Evolutionary conservation across 2,888 invertebrate genomes (phyloP).

Genomic region (Calameuta filiformis): DNA sequence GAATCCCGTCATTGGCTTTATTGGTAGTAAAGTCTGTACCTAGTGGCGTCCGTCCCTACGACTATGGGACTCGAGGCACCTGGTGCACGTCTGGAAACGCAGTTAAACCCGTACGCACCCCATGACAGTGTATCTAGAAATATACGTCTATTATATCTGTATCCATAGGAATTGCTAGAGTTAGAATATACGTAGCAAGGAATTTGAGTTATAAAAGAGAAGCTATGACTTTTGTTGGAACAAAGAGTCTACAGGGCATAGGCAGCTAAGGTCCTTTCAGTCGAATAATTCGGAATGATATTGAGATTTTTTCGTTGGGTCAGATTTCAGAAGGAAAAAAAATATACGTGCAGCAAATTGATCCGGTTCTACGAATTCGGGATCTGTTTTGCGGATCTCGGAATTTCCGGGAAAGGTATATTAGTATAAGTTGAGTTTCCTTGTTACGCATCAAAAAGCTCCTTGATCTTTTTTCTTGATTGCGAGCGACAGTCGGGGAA

Average conservation of each 20-base stretch:
- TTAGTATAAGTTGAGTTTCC: conserved; percentile 1
- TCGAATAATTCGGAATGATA: neutral
- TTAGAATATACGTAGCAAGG: neutral
- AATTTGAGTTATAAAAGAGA: neutral
- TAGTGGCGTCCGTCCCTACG: conserved; percentile 38
- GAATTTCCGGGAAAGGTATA: neutral
- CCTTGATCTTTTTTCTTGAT: conserved; percentile 12
- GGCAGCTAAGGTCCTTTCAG: neutral
- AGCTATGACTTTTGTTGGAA: neutral
- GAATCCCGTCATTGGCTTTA: conserved; percentile 59
- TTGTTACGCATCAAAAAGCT: conserved; percentile 3
- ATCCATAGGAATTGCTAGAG: neutral
- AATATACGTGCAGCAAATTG: neutral
- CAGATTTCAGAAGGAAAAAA: neutral
- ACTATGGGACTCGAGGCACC: conserved; percentile 51
- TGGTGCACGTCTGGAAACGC: conserved; percentile 55
- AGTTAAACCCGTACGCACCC: conserved; percentile 47
- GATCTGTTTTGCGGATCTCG: neutral
- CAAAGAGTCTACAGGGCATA: neutral
- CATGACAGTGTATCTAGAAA: conserved; percentile 1
- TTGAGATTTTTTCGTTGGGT: neutral
- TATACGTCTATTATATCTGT: neutral
- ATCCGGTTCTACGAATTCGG: neutral
- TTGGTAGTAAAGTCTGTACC: conserved; percentile 56
- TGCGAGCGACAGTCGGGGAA: conserved; percentile 23